Evolutionary conservation across 1,140 invertebrate species (phyloP), one percentile per base, ranked within the genome.

Genomic region (Zaprionus gabonicus): DNA sequence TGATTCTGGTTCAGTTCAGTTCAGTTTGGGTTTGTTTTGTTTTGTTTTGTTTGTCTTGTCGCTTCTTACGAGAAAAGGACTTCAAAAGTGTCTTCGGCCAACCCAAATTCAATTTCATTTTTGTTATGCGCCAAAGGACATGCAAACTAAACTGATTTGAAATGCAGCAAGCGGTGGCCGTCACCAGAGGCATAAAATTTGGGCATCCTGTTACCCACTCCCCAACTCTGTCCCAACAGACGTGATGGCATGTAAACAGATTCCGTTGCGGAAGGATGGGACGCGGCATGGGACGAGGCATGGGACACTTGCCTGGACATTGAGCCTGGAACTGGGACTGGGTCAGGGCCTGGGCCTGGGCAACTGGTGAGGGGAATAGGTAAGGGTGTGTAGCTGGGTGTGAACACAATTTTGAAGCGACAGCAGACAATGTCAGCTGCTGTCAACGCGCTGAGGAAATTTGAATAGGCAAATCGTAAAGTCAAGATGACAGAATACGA

Each of bases 101-200:
- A 75, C 79, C 77, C 71, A 88, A 88, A 84, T 87, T 88, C 83
- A 72, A 87, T 87, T 83, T 76, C 68, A 76, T 78, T 87, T 86
- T 80, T 77, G 74, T 72, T 72, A 60, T 81, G 71, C 80, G 71
- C 82, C 71, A 81, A 79, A 85, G 78, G 82, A 85, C 75, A 88
- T 87, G 84, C 84, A 88, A 88, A 88, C 85, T 74, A 88, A 87
- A 90, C 84, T 81, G 84, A 90, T 90, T 88, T 88, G 58, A 72
- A 88, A 88, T 88, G 81, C 82, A 86, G 83, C 85, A 72, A 72
- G 55, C 57, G 69, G 63, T 76, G 57, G 62, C 74, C 70, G 56
- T 31, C 46, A 69, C 75, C 65, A 4, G 46, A 41, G 75, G 71
- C 75, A 74, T 67, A 57, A 60, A 72, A 64, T 77, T 77, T 69